Evolutionary conservation across 2,888 invertebrate species (phyloP).

Genomic region (Plusia festucae): DNA sequence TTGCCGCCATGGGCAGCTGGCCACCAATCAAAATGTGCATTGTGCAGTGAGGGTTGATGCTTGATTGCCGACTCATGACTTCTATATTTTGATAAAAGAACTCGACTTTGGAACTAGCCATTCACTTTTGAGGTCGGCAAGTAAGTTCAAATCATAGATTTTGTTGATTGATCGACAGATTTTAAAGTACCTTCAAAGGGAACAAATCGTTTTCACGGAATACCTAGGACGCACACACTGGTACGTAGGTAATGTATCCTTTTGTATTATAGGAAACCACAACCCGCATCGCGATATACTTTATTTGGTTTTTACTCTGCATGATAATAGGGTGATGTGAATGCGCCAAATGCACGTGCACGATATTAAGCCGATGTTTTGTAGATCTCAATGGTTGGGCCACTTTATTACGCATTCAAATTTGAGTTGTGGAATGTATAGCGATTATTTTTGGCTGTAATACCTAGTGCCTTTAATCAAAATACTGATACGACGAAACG

Average conservation of each 20-base stretch:
- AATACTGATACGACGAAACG: no score
- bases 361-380: constrained; percentile 25
- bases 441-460: no score
- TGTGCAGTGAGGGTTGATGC: constrained; percentile 78
- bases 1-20: constrained; percentile 83
- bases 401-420: constrained; percentile 31
- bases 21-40: constrained; percentile 85
- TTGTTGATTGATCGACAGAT: constrained; percentile 23
- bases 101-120: constrained; percentile 51
- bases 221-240: no score
- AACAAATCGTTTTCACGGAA: no score
- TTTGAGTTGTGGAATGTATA: no score
- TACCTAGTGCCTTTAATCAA: no score
- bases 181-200: background rate
- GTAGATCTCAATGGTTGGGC: constrained; percentile 27
- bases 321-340: constrained; percentile 35
- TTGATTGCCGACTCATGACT: constrained; percentile 81
- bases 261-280: background rate
- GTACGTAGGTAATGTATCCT: background rate
- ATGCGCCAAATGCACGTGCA: constrained; percentile 57
- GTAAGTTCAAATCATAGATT: constrained; percentile 34
- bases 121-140: constrained; percentile 36
- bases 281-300: constrained; percentile 38
- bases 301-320: constrained; percentile 31
- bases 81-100: constrained; percentile 68